phyloP scores from a whole-genome alignment of 2,113 vertebrate genomes.

The Bothrops jararaca region DNA sequence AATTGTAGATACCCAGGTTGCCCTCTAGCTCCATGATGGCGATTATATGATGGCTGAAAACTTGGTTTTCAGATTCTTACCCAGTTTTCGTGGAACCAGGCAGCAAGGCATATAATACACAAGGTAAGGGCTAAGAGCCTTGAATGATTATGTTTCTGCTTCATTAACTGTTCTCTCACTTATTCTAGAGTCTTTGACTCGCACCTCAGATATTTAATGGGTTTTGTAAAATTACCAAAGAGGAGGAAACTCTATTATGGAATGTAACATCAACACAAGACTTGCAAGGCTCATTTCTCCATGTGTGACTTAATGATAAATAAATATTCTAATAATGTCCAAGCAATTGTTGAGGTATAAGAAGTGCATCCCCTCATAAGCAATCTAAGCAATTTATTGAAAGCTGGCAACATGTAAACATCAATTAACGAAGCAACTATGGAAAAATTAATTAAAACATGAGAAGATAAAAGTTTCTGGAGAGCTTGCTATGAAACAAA shows the following conservation, averaged over 20 bases:
- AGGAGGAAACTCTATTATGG: neutral
- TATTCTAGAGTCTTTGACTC: neutral
- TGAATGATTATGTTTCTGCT: neutral
- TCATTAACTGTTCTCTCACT: neutral
- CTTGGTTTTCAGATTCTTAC: neutral
- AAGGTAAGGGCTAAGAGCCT: neutral
- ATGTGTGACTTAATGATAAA: conserved; percentile 32
- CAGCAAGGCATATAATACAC: neutral
- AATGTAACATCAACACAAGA: conserved; percentile 25
- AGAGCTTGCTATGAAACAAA: conserved; percentile 40
- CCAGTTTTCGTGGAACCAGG: neutral
- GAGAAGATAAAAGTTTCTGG: conserved; percentile 50
- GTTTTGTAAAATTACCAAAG: conserved; percentile 2
- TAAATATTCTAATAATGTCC: conserved; percentile 59
- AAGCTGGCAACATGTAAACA: conserved; percentile 66
- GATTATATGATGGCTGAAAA: neutral
- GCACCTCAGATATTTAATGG: conserved; percentile 1
- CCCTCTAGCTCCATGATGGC: neutral
- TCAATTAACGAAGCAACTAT: conserved; percentile 66
- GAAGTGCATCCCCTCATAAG: conserved; percentile 52
- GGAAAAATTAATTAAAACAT: conserved; percentile 66
- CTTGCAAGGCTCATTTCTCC: conserved; percentile 40
- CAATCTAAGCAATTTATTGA: conserved; percentile 62
- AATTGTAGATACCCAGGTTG: neutral
- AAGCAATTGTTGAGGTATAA: conserved; percentile 54